Evolutionary conservation across 2,888 invertebrate genomes (phyloP).

Genomic region (Thecocarcelia acutangulata): DNA sequence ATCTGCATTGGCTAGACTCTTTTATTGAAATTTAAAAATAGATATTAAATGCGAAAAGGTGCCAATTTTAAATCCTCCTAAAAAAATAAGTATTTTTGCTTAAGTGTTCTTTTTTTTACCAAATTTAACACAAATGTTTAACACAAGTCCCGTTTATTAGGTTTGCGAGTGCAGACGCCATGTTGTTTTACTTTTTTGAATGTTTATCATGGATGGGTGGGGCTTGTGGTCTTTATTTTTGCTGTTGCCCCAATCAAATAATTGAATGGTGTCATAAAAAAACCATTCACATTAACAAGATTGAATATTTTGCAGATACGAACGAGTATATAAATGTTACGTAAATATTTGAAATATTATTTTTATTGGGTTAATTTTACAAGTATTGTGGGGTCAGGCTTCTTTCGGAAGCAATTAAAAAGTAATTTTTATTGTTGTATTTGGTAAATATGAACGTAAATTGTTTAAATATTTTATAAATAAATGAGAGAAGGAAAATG

Average conservation of each 20-base stretch:
- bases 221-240: constrained; percentile 60
- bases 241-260: constrained; percentile 55
- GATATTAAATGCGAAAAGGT: too few species aligned
- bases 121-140: too few species aligned
- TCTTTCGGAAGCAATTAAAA: background rate
- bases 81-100: too few species aligned
- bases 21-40: too few species aligned
- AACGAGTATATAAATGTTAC: background rate
- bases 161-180: constrained; percentile 49
- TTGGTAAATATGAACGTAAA: constrained; percentile 8
- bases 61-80: too few species aligned
- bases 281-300: background rate
- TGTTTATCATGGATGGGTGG: constrained; percentile 57
- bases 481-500: background rate
- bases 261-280: constrained; percentile 44
- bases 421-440: background rate
- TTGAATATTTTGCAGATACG: background rate
- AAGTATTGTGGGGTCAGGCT: background rate
- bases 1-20: too few species aligned
- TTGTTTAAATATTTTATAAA: constrained; percentile 33
- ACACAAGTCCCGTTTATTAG: background rate
- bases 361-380: background rate
- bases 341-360: background rate
- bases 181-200: constrained; percentile 55
- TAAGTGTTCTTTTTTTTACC: too few species aligned